These are phyloP conservation scores for Harpalus rufipes DNA, from an alignment of 2,888 invertebrate genomes.

Conservation along the genomic window DNA sequence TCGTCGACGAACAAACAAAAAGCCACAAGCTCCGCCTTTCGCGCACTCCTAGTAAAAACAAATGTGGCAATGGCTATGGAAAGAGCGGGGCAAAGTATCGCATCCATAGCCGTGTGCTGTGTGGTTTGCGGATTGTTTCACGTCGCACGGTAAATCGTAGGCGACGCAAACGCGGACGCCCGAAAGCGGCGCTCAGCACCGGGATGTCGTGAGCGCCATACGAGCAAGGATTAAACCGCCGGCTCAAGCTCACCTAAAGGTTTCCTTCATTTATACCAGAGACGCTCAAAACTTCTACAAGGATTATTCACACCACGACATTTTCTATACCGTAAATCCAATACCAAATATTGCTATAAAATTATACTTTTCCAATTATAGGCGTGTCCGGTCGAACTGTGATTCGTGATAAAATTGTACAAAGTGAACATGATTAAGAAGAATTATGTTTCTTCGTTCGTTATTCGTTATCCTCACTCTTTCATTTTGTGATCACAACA, in stretches of 20 bases:
- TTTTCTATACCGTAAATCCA: no score
- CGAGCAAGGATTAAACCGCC: constrained; percentile 43
- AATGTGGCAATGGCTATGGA: constrained; percentile 8
- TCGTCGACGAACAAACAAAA: constrained; percentile 21
- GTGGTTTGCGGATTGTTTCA: constrained; percentile 50
- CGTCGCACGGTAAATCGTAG: constrained; percentile 45
- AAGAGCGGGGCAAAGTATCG: background rate
- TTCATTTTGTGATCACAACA: no score
- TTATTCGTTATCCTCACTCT: no score
- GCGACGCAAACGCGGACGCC: background rate
- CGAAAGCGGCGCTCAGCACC: background rate
- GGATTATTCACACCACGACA: no score
- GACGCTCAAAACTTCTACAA: background rate
- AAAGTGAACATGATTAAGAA: no score
- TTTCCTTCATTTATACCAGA: constrained; percentile 28
- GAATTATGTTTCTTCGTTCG: no score
- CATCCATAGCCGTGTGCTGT: background rate
- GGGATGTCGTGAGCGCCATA: constrained; percentile 17
- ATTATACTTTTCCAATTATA: no score
- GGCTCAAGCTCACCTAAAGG: constrained; percentile 29
- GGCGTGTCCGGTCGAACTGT: no score
- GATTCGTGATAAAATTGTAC: no score
- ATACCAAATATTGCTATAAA: no score
- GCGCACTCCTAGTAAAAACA: constrained; percentile 45
- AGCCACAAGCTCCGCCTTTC: constrained; percentile 18